Percentiles rank a stretch among this genome's conserved stretches.
phyloP scores from a whole-genome alignment of 1,140 invertebrate genomes.

The Cotesia vestalis region DNA sequence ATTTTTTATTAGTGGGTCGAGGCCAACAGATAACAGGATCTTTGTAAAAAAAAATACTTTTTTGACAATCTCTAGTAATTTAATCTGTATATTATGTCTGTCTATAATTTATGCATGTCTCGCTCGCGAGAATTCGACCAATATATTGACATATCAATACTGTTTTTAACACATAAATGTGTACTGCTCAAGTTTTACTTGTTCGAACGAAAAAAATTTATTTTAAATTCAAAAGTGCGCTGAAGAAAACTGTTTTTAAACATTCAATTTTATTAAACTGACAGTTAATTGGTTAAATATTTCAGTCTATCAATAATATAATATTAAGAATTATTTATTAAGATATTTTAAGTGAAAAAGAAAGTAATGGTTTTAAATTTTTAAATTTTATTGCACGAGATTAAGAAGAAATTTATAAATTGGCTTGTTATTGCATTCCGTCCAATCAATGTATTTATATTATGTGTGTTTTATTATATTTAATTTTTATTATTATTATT shows the following conservation, averaged over 20 bases:
- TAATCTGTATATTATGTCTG: conserved; percentile 29
- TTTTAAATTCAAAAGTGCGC: too few species aligned
- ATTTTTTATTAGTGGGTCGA: conserved; percentile 37
- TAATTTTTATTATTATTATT: conserved; percentile 15
- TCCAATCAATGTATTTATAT: conserved; percentile 35
- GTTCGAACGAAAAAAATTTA: too few species aligned
- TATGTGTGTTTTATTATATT: conserved; percentile 34
- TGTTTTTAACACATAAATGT: too few species aligned
- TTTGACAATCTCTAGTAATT: conserved; percentile 17
- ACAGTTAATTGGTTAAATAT: too few species aligned
- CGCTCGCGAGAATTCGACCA: too few species aligned
- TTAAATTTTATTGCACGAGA: conserved; percentile 15
- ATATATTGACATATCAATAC: too few species aligned
- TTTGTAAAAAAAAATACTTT: conserved; percentile 24
- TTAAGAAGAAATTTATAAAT: conserved; percentile 33
- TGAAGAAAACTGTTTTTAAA: too few species aligned
- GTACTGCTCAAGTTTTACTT: too few species aligned
- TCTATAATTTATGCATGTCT: not conserved
- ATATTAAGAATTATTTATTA: conserved; percentile 40
- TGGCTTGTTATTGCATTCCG: conserved; percentile 28
- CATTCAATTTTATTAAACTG: too few species aligned
- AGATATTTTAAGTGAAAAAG: conserved; percentile 35
- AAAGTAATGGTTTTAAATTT: not conserved
- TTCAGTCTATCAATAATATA: conserved; percentile 5
- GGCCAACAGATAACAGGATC: conserved; percentile 31